A percentile compares a stretch with the other conserved stretches of the same genome.
Evolutionary conservation across 64 coral and sea anemone genomes (phyloP).

Genomic region (Montipora capricornis): DNA sequence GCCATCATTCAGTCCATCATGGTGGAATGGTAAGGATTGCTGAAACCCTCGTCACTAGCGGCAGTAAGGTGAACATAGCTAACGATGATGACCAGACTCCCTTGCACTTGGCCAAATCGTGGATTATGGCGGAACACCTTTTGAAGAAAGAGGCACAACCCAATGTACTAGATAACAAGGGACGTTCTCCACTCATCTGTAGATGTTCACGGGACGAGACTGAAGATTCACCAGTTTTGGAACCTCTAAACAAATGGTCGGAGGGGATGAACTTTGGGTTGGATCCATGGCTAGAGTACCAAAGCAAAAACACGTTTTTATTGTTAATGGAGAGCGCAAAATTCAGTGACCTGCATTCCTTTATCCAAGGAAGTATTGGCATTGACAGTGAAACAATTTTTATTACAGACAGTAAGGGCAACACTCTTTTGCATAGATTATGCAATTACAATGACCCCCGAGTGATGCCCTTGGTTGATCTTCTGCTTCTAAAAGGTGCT

Average conservation of each 20-base stretch:
- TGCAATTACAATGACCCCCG: neutral
- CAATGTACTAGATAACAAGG: neutral
- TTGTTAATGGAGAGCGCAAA: neutral
- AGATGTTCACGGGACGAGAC: neutral
- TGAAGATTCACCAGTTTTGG: neutral
- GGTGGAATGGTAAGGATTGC: neutral
- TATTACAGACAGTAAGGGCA: neutral
- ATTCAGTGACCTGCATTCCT: neutral
- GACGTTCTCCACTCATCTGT: neutral
- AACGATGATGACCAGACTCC: conserved; percentile 1
- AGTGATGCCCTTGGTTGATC: neutral
- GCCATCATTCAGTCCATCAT: neutral
- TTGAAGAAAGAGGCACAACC: neutral
- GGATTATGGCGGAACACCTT: conserved; percentile 7
- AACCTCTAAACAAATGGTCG: neutral
- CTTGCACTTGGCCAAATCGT: neutral
- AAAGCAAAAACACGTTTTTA: neutral
- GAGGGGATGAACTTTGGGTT: neutral
- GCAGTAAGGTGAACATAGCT: neutral
- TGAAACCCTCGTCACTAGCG: neutral
- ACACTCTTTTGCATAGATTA: neutral
- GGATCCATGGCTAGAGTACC: neutral
- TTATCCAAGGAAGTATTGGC: neutral
- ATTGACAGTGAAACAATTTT: neutral
- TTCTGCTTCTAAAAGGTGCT: conserved; percentile 35